Conservation (phyloP, 2,888 invertebrate genomes). For the Himalopsyche kuldschensis region DNA sequence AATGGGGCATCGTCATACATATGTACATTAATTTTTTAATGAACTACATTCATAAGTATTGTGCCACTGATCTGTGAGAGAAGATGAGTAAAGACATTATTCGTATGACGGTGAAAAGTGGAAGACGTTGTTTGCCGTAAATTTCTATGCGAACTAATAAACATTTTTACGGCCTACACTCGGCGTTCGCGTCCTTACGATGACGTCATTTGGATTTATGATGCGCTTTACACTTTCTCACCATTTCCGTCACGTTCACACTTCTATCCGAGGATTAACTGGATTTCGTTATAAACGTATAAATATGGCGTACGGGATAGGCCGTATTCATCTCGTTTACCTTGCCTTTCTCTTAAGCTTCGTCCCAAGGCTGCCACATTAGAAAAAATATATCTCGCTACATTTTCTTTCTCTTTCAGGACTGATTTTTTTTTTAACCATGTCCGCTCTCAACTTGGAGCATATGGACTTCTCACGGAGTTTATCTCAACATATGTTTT, state of each 20-base stretch:
- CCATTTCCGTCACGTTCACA: constrained; percentile 27
- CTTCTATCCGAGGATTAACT: constrained; percentile 1
- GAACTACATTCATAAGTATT: background rate
- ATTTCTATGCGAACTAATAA: constrained; percentile 37
- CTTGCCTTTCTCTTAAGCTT: background rate
- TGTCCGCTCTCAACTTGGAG: too few species aligned
- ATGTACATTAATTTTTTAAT: too few species aligned
- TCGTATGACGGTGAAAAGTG: background rate
- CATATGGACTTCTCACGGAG: too few species aligned
- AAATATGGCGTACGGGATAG: background rate
- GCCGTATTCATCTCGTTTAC: background rate
- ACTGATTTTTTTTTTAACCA: too few species aligned
- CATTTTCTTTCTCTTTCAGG: too few species aligned
- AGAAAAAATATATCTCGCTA: too few species aligned
- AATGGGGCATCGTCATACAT: too few species aligned
- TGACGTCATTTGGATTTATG: constrained; percentile 38
- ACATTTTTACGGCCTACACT: constrained; percentile 33
- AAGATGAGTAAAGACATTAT: background rate
- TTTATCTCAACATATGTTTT: too few species aligned
- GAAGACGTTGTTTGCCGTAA: constrained; percentile 32
- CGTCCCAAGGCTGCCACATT: background rate
- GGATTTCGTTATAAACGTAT: background rate
- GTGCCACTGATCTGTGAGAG: background rate
- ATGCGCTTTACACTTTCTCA: constrained; percentile 24
- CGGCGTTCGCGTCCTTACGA: constrained; percentile 25